Evolutionary conservation across 2,113 vertebrate genomes (phyloP).

Genomic region (Lophura nycthemera): DNA sequence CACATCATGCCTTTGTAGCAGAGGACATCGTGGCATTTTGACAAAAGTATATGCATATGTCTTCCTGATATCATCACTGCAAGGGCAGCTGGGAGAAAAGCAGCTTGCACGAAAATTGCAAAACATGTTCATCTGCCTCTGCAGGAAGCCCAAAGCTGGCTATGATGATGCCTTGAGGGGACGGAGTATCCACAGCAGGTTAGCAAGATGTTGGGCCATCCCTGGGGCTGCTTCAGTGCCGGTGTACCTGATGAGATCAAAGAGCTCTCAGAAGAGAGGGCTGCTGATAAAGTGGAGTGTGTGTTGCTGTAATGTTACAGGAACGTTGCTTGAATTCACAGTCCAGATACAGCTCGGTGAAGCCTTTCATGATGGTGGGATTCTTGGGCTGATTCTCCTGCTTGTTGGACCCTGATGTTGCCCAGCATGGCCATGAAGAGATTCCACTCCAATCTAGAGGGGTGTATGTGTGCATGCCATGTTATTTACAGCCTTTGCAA

Average conservation of each 20-base stretch:
- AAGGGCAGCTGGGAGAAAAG: not conserved
- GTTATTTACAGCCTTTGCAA: not conserved
- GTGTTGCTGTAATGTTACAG: not conserved
- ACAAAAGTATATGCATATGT: not conserved
- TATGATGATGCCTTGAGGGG: not conserved
- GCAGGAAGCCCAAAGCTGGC: not conserved
- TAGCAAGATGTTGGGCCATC: not conserved
- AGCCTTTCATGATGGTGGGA: not conserved
- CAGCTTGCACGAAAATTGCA: not conserved
- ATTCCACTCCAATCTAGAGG: not conserved
- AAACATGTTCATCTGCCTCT: not conserved
- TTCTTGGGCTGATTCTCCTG: not conserved
- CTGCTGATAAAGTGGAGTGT: not conserved
- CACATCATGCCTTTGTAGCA: not conserved
- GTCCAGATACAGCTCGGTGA: not conserved
- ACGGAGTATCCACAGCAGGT: not conserved
- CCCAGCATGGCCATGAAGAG: fast-evolving
- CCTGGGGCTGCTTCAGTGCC: not conserved
- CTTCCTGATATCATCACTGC: not conserved
- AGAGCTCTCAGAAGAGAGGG: fast-evolving
- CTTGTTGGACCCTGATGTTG: not conserved
- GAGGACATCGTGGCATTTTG: not conserved
- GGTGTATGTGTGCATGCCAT: not conserved
- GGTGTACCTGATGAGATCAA: not conserved
- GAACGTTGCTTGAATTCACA: fast-evolving